Evolutionary conservation across 2,888 invertebrate species (phyloP).

Genomic region (Morpho achilles): DNA sequence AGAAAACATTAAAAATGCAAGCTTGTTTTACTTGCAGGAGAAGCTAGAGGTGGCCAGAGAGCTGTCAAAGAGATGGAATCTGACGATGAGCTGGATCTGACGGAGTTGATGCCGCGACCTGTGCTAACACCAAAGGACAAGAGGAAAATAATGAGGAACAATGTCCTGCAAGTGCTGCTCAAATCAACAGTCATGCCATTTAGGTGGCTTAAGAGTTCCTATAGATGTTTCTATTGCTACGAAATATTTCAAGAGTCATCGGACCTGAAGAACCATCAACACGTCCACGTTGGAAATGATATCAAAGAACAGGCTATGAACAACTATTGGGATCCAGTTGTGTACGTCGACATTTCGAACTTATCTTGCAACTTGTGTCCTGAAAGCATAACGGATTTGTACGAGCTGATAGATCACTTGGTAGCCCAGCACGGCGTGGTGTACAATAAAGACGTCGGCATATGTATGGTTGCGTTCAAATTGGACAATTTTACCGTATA

Average conservation of each 20-base stretch:
- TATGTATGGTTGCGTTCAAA: constrained; percentile 65
- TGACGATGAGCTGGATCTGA: constrained; percentile 19
- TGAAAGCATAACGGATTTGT: constrained; percentile 48
- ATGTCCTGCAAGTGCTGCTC: constrained; percentile 55
- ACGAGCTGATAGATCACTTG: constrained; percentile 62
- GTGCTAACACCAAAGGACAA: constrained; percentile 48
- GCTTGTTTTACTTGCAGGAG: constrained; percentile 66
- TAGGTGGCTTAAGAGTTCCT: constrained; percentile 68
- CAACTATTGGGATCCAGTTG: constrained; percentile 67
- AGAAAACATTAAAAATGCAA: constrained; percentile 32
- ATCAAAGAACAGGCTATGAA: constrained; percentile 58
- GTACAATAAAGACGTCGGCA: constrained; percentile 63
- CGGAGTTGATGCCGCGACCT: constrained; percentile 25
- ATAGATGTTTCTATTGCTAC: constrained; percentile 71
- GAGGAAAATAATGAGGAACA: constrained; percentile 55
- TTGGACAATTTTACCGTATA: constrained; percentile 55
- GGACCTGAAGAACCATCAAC: constrained; percentile 58
- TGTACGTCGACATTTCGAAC: constrained; percentile 59
- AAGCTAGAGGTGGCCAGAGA: constrained; percentile 61
- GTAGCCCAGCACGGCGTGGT: constrained; percentile 46
- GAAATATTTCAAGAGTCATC: constrained; percentile 66
- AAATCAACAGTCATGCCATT: constrained; percentile 68
- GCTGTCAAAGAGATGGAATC: constrained; percentile 26
- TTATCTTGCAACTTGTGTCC: constrained; percentile 57
- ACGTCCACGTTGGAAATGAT: constrained; percentile 44